Base-by-base conservation (phyloP, 2,113 vertebrate species). In the Nicator chloris region DNA sequence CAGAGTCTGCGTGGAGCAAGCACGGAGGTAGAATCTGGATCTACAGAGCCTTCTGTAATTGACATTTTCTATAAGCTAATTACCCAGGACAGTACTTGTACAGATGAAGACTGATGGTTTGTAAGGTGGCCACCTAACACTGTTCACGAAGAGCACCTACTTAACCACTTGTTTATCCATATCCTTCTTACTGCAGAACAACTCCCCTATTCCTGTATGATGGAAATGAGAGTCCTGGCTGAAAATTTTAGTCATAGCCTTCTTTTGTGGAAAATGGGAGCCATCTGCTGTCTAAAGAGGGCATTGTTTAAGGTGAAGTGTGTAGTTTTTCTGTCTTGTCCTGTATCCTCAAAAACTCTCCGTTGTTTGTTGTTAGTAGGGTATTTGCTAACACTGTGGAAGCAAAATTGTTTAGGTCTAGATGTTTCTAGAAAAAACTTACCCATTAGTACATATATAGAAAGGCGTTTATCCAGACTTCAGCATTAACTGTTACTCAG, bases 231-330 rank as follows among this genome's bases (percentile, higher is more conserved):
- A n/a, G 23, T n/a, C 68, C 30, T 88, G 68, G 75, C 63, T 91
- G 50, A 91, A 73, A 92, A 69, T 90, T 90, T 51, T 63, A 82
- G 59, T 28, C 14, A 39, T 68, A 40, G 56, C 5, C 70, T 63
- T 64, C 86, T 97, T 88, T 33, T 95, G 9, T 97, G 88, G 97
- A 95, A 97, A 97, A 88, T 56, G 87, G 79, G 95, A 97, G 97
- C 97, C 98, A 97, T 79, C 97, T 98, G 95, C 97, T 98, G 97
- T 95, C 72, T 87, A 90, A 88, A 93, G 35, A 96, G 20, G 80
- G 76, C 51, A 16, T 50, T 7, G 20, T 60, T 95, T 88, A 33
- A 69, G 51, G 37, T 60, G 13, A 45, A 82, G 13, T n/a, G 3
- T 37, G 10, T 54, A 12, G 3, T 54, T 65, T 68, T 80, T 72